Evolutionary conservation across 1,140 invertebrate genomes (phyloP).

Genomic region (Mya arenaria): DNA sequence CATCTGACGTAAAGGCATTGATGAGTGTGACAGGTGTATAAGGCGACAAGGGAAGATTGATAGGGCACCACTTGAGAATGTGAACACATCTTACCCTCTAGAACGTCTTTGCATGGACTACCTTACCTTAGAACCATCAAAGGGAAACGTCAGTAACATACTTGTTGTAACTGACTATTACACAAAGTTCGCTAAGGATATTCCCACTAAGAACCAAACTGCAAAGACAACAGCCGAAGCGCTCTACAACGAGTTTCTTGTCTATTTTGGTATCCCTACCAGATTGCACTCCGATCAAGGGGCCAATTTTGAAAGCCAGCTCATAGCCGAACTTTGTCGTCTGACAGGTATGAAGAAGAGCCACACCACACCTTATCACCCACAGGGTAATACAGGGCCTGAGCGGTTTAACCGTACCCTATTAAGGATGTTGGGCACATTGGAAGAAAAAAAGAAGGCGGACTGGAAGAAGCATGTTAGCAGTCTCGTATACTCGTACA

Average conservation of each 20-base stretch:
- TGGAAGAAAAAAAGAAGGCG: too few species aligned
- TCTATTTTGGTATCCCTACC: slow-evolving; percentile 43
- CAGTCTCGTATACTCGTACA: slow-evolving; percentile 32
- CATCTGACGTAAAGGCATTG: too few species aligned
- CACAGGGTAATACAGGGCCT: too few species aligned
- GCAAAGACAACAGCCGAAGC: slow-evolving; percentile 43
- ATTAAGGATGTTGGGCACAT: too few species aligned
- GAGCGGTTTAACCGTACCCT: too few species aligned
- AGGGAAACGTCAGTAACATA: background rate
- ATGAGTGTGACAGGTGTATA: background rate
- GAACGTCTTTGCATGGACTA: too few species aligned
- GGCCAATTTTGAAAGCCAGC: slow-evolving; percentile 43
- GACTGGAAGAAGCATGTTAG: background rate
- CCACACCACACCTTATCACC: background rate
- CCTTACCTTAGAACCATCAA: background rate
- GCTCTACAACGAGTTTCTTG: slow-evolving; percentile 34
- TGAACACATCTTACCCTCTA: background rate
- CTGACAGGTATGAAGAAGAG: background rate
- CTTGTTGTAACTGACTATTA: slow-evolving; percentile 50
- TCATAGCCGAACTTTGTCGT: background rate
- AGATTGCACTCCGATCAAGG: slow-evolving; percentile 43
- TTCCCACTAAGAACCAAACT: slow-evolving; percentile 53
- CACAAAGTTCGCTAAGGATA: slow-evolving; percentile 44
- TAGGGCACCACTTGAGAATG: background rate
- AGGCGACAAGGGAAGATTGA: background rate